phyloP scores from a whole-genome alignment of 1,140 invertebrate species.

The Hyphantria cunea region DNA sequence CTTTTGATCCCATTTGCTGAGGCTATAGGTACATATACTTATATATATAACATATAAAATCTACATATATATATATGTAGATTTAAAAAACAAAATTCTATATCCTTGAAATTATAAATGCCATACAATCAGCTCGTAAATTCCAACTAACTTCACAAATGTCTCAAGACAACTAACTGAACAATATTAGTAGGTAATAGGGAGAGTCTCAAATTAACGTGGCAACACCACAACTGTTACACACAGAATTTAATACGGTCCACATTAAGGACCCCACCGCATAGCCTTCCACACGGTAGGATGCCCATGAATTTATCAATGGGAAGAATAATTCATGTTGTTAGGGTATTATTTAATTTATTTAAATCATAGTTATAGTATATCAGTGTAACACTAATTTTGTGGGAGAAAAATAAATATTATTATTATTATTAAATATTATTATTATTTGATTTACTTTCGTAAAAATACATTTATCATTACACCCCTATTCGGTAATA shows the following conservation, averaged over 20 bases:
- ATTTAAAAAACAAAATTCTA: no score
- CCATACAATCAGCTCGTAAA: not conserved
- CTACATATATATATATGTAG: no score
- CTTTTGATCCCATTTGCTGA: no score
- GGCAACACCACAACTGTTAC: slow-evolving; percentile 22
- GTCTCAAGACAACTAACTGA: slow-evolving; percentile 18
- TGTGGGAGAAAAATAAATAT: no score
- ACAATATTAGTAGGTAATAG: slow-evolving; percentile 26
- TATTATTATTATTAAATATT: no score
- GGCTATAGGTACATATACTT: no score
- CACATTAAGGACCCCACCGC: slow-evolving; percentile 22
- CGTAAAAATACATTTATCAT: no score
- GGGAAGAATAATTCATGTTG: not conserved
- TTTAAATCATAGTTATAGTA: no score
- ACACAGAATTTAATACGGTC: slow-evolving; percentile 30
- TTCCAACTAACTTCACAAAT: not conserved
- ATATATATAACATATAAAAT: no score
- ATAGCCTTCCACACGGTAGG: slow-evolving; percentile 22
- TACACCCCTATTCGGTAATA: no score
- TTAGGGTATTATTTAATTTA: not conserved
- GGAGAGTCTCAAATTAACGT: slow-evolving; percentile 24
- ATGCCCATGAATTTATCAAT: not conserved
- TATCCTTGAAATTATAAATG: no score
- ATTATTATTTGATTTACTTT: not conserved
- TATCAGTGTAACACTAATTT: no score